Conservation (phyloP, 2,888 invertebrate species). For the Cheilosia variabilis region DNA sequence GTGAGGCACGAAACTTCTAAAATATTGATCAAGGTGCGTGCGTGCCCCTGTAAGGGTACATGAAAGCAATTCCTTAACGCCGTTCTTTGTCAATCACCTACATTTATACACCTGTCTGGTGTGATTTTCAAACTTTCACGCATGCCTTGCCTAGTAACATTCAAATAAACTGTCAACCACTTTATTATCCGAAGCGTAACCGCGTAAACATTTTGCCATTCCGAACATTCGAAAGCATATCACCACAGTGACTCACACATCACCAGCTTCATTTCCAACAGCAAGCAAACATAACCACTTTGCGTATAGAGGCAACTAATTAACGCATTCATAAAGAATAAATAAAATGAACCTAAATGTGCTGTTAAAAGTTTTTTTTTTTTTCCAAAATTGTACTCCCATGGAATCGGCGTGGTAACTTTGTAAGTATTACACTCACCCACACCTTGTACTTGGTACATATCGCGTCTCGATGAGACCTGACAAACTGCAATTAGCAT, state of each 20-base stretch:
- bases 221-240: slow-evolving; percentile 18
- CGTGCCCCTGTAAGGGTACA: background rate
- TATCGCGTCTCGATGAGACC: slow-evolving; percentile 60
- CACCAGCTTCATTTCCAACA: slow-evolving; percentile 46
- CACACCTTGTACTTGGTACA: slow-evolving; percentile 30
- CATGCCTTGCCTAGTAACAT: background rate
- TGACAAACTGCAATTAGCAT: slow-evolving; percentile 74
- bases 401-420: slow-evolving; percentile 44
- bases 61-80: background rate
- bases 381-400: slow-evolving; percentile 27
- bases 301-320: slow-evolving; percentile 65
- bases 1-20: background rate
- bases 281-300: slow-evolving; percentile 34
- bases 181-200: slow-evolving; percentile 8
- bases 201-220: slow-evolving; percentile 21
- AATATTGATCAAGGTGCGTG: too few relatives aligned
- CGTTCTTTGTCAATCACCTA: background rate
- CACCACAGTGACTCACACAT: slow-evolving; percentile 22
- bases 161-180: slow-evolving; percentile 3
- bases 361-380: slow-evolving; percentile 36
- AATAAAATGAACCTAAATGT: slow-evolving; percentile 48
- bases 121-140: slow-evolving; percentile 16
- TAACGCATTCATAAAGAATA: slow-evolving; percentile 71
- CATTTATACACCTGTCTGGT: background rate
- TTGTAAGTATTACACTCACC: slow-evolving; percentile 34